Conservation (phyloP, 2,888 invertebrate genomes). For the Marasmarcha lunaedactyla region DNA sequence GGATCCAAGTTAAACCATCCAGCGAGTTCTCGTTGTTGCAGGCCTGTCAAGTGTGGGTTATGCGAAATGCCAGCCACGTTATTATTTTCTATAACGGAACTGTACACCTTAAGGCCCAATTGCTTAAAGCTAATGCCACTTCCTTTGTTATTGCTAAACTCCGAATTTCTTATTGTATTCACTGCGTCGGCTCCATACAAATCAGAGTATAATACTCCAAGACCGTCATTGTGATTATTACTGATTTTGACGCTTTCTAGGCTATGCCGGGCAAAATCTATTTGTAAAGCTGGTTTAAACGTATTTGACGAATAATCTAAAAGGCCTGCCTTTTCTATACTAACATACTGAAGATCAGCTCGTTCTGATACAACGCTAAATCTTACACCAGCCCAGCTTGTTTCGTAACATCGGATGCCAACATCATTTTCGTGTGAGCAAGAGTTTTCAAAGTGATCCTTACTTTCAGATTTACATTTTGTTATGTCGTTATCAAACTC, state of each 20-base stretch:
- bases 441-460: conserved; percentile 86
- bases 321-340: conserved; percentile 92
- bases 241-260: conserved; percentile 84
- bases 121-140: conserved; percentile 93
- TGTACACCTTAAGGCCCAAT: conserved; percentile 83
- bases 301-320: conserved; percentile 90
- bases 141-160: conserved; percentile 85
- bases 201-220: conserved; percentile 95
- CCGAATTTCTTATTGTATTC: conserved; percentile 85
- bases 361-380: conserved; percentile 90
- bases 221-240: conserved; percentile 91
- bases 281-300: conserved; percentile 90
- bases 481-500: conserved; percentile 92
- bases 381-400: conserved; percentile 94
- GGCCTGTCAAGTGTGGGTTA: conserved; percentile 86
- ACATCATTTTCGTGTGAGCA: conserved; percentile 90
- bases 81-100: conserved; percentile 86
- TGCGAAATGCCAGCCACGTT: conserved; percentile 90
- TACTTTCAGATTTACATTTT: conserved; percentile 83
- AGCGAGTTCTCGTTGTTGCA: conserved; percentile 90
- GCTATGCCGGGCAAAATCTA: conserved; percentile 86
- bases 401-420: conserved; percentile 88
- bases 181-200: conserved; percentile 87
- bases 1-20: conserved; percentile 88
- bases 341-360: conserved; percentile 87